Percentiles rank a stretch among this genome's conserved stretches.
Evolutionary conservation across 2,797 vertebrate genomes (phyloP).

Genomic region (Fistularia tabacaria): DNA sequence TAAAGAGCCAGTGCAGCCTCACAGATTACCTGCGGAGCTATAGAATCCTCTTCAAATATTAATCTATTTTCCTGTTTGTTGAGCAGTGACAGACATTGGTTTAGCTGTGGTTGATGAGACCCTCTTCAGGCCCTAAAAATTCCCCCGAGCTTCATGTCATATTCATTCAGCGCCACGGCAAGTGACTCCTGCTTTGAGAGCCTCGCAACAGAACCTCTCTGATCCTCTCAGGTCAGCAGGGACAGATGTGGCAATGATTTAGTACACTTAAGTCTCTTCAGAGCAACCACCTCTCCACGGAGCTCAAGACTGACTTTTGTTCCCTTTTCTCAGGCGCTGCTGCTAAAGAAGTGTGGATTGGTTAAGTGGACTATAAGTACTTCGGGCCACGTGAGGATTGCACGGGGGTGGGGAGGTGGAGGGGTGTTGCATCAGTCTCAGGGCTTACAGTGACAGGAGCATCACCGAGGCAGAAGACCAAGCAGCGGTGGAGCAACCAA

Average conservation of each 20-base stretch:
- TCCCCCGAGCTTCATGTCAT: neutral
- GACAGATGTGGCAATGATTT: constrained; percentile 15
- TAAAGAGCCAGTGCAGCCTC: too few species aligned
- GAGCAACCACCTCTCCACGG: constrained; percentile 1
- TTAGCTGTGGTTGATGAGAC: constrained; percentile 1
- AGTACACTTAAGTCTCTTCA: constrained; percentile 11
- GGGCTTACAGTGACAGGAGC: constrained; percentile 30
- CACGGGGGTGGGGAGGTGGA: constrained; percentile 4
- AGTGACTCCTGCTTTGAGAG: constrained; percentile 5
- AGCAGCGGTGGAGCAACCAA: constrained; percentile 27
- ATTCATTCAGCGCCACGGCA: neutral
- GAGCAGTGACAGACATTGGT: neutral
- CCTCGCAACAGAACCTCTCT: constrained; percentile 2
- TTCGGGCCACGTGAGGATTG: neutral
- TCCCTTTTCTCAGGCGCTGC: constrained; percentile 8
- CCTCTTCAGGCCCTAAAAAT: neutral
- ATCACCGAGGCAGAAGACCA: constrained; percentile 28
- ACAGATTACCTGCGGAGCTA: too few species aligned
- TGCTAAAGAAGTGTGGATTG: constrained; percentile 22
- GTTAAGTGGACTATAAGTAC: constrained; percentile 23
- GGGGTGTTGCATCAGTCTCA: constrained; percentile 28
- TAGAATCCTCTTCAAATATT: too few species aligned
- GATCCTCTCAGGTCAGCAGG: constrained; percentile 19
- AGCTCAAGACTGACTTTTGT: constrained; percentile 8
- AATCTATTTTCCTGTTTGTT: too few species aligned